Conservation (phyloP, 2,797 vertebrate genomes). For the Pteropus rufus region DNA sequence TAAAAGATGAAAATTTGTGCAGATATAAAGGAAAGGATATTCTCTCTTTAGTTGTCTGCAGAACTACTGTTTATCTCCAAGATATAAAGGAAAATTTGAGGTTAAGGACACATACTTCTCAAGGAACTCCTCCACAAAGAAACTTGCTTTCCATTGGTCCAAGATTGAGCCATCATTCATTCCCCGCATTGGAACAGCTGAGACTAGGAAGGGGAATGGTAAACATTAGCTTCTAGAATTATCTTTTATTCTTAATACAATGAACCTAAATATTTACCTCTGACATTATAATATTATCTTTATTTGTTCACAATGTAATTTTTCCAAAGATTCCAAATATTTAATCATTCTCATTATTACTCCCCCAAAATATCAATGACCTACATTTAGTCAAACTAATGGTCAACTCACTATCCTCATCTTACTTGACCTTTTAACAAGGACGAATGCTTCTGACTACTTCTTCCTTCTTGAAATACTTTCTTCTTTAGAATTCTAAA, state of each 20-base stretch:
- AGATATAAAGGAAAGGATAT: neutral
- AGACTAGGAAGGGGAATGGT: conserved; percentile 40
- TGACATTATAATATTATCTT: conserved; percentile 20
- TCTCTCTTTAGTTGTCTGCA: neutral
- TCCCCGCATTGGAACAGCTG: conserved; percentile 67
- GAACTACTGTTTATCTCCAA: conserved; percentile 26
- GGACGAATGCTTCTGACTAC: neutral
- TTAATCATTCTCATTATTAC: neutral
- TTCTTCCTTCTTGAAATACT: neutral
- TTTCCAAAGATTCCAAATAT: conserved; percentile 33
- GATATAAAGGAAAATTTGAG: conserved; percentile 46
- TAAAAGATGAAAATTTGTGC: conserved; percentile 24
- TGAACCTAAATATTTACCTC: conserved; percentile 40
- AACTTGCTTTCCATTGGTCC: conserved; percentile 78
- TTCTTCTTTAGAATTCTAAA: neutral
- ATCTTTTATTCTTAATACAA: conserved; percentile 28
- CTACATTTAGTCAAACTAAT: neutral
- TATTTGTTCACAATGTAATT: conserved; percentile 42
- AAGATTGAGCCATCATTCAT: conserved; percentile 55
- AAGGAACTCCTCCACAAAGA: conserved; percentile 76
- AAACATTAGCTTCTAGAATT: conserved; percentile 26
- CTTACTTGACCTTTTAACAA: neutral
- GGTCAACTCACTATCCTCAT: neutral
- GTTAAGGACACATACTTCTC: conserved; percentile 81
- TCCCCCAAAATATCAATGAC: neutral